A percentile compares a stretch with the other conserved stretches of the same genome.
phyloP scores from a whole-genome alignment of 2,797 vertebrate species.

The Oreonectes daqikongensis region DNA sequence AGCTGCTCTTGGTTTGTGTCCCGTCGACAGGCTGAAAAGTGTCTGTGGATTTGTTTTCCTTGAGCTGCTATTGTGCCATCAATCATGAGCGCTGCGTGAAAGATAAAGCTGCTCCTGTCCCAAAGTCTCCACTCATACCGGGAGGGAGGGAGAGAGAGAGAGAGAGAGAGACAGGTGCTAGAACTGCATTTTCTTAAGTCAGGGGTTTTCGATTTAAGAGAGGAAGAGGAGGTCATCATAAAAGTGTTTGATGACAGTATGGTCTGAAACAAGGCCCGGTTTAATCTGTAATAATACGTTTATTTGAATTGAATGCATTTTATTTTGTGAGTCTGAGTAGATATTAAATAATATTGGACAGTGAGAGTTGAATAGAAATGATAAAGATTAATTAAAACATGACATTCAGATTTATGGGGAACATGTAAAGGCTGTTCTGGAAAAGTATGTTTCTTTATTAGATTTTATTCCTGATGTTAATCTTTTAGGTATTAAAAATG shows the following conservation, averaged over 20 bases:
- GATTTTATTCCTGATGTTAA: background rate
- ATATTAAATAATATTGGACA: slow-evolving; percentile 30
- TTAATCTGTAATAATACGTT: slow-evolving; percentile 54
- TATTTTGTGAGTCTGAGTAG: slow-evolving; percentile 24
- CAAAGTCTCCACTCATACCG: slow-evolving; percentile 32
- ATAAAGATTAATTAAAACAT: background rate
- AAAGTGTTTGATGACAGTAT: slow-evolving; percentile 52
- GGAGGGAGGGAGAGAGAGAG: no score
- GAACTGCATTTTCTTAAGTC: slow-evolving; percentile 43
- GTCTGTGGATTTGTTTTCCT: slow-evolving; percentile 79
- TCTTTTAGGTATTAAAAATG: no score
- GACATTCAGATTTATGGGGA: background rate
- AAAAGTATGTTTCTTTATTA: background rate
- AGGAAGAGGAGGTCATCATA: slow-evolving; percentile 50
- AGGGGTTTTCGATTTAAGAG: slow-evolving; percentile 51
- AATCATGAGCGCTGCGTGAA: slow-evolving; percentile 70
- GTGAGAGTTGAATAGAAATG: background rate
- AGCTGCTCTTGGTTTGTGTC: slow-evolving; percentile 69
- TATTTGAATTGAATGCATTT: slow-evolving; percentile 42
- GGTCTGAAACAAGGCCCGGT: slow-evolving; percentile 46
- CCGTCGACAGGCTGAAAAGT: slow-evolving; percentile 70
- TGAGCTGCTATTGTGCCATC: slow-evolving; percentile 73
- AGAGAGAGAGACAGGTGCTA: slow-evolving; percentile 24
- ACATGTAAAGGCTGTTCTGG: background rate
- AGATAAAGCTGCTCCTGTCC: slow-evolving; percentile 69